Evolutionary conservation across 2,797 vertebrate species (phyloP), one percentile per base, ranked within the genome.

Genomic region (Chelonia mydas): DNA sequence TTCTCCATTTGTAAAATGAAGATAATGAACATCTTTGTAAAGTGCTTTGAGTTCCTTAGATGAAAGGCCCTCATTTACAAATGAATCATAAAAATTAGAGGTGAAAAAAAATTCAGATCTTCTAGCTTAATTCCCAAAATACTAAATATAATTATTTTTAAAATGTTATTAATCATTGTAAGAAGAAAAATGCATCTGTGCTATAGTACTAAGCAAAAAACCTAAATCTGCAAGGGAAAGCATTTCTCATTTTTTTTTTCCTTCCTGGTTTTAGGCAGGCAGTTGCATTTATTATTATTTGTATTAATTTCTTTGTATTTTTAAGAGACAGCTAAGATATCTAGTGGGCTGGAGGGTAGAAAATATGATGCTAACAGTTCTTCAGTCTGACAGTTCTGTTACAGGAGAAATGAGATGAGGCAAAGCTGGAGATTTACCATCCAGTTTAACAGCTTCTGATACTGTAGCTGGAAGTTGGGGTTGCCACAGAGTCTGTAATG

Each of bases 401-500:
- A 81, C n/a, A 95, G 41, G 47, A 90, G 68, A 88, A 33, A 54
- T 83, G 5, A 37, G 1, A 81, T 82, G 79, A 3, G 83, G 57
- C 86, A 86, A 78, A 49, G 21, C n/a, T 91, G 78, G 65, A 41
- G 86, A 79, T 92, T 92, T 84, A 59, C 89, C 87, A 83, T 89
- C 3, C 84, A 76, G 31, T 88, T 91, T 68, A 88, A 65, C 82
- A 85, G 23, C 54, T 89, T 41, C 55, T 90, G 16, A 3, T 72
- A 50, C 21, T 80, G 81, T 28, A 90, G 57, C 84, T 95, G 77
- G 86, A 92, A 90, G 51, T 49, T 84, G 55, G 21, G 7, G 81
- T 87, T 96, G 81, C 93, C 93, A 85, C 83, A 82, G 96, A 96
- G 91, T 93, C 86, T 54, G 23, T 59, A 79, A 31, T 37, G 37